Conservation (phyloP, 2,888 invertebrate genomes). For the Tachina grossa region DNA sequence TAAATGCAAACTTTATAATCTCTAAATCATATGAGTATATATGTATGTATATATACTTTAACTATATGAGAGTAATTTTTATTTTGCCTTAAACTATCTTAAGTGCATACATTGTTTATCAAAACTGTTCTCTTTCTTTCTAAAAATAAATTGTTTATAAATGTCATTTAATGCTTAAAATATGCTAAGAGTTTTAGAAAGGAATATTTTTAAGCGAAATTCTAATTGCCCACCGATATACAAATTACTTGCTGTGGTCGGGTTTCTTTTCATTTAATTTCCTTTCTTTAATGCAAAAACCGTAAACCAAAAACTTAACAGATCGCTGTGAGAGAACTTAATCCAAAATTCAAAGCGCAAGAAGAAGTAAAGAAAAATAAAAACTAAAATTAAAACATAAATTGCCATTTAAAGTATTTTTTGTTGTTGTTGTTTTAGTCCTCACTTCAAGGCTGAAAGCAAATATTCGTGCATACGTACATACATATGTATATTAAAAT, state of each 20-base stretch:
- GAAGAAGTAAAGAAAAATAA: not conserved
- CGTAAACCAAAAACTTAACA: not conserved
- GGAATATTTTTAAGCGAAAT: slow-evolving; percentile 28
- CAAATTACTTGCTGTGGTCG: slow-evolving; percentile 42
- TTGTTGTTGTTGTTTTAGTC: slow-evolving; percentile 17
- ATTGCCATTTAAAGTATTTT: slow-evolving; percentile 41
- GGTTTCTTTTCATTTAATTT: slow-evolving; percentile 34
- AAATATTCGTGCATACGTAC: not conserved
- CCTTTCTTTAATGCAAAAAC: slow-evolving; percentile 14
- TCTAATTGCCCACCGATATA: slow-evolving; percentile 58
- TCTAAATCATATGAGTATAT: too few species aligned
- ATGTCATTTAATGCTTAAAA: slow-evolving; percentile 54
- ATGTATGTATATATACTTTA: too few species aligned
- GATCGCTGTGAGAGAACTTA: slow-evolving; percentile 18
- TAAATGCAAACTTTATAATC: too few species aligned
- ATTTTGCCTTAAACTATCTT: not conserved
- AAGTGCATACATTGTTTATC: not conserved
- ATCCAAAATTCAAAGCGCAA: slow-evolving; percentile 48
- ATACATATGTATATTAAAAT: not conserved
- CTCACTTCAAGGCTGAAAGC: slow-evolving; percentile 39
- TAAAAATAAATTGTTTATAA: slow-evolving; percentile 43
- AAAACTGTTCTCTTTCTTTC: not conserved
- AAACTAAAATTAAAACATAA: slow-evolving; percentile 56
- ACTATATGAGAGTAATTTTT: too few species aligned
- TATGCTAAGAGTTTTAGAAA: slow-evolving; percentile 54